Conservation (phyloP, 2,797 vertebrate genomes). For the Bradypus variegatus region DNA sequence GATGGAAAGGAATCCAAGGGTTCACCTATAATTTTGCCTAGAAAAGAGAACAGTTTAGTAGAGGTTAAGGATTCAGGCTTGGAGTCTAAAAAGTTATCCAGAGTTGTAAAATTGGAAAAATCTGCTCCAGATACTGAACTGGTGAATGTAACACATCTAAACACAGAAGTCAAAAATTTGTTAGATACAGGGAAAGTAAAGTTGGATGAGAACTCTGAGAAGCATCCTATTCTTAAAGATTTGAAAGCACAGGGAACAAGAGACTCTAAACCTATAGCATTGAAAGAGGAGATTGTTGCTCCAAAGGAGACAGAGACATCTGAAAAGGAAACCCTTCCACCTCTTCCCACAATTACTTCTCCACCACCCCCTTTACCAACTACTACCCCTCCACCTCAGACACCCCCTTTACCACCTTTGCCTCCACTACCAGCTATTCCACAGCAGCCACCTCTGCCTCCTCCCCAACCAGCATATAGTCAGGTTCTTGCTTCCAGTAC, state of each 20-base stretch:
- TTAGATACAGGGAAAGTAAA: conserved; percentile 69
- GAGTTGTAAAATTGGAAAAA: conserved; percentile 74
- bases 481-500: conserved; percentile 70
- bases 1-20: conserved; percentile 77
- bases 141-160: conserved; percentile 50
- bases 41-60: conserved; percentile 75
- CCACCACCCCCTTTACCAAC: conserved; percentile 74
- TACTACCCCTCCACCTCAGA: conserved; percentile 75
- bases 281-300: conserved; percentile 72
- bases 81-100: conserved; percentile 75
- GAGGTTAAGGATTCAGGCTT: conserved; percentile 69
- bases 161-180: conserved; percentile 71
- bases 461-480: conserved; percentile 65
- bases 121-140: conserved; percentile 69
- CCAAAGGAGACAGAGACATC: conserved; percentile 72
- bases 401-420: conserved; percentile 77
- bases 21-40: conserved; percentile 72
- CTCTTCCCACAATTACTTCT: conserved; percentile 71
- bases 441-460: conserved; percentile 73
- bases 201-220: conserved; percentile 74
- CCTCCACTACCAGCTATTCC: conserved; percentile 74
- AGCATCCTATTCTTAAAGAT: conserved; percentile 69
- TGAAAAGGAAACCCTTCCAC: conserved; percentile 74
- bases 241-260: conserved; percentile 72
- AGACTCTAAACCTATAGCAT: conserved; percentile 68